Base-by-base conservation (phyloP, 2,113 vertebrate genomes). In the Pithys albifrons region DNA sequence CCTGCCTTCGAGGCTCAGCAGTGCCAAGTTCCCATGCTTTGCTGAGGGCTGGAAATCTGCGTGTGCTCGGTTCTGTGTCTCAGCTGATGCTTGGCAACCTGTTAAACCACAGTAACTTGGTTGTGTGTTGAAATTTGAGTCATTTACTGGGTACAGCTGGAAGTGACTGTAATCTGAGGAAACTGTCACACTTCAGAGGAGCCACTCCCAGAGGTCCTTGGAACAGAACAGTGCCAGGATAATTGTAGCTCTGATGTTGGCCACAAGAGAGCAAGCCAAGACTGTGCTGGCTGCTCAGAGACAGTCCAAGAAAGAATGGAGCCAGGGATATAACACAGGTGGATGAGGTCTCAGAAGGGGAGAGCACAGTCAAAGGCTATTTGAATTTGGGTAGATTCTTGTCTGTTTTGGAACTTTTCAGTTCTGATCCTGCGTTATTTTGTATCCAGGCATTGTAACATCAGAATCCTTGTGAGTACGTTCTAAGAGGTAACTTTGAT, bases 181-280 rank as follows among this genome's bases (percentile, higher is more conserved):
- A 65, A 82, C 10, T 28, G 20, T 29, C 14, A 2, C 24, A 19
- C 49, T 72, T 45, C 23, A 61, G 58, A 59, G 37, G 29, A 67
- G 4, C 19, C 4, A 3, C 10, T 49, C 16, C 4, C 46, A 31
- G 70, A 54, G 46, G 25, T 20, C 19, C 17, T 31, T 25, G 45
- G 11, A 69, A 48, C 4, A 31, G 8, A 57, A 5, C 14, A 24
- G 37, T 19, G 8, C 2, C 27, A 25, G 59, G 28, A 10, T 7
- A 27, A 14, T 22, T 96, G 95, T 51, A 95, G 69, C 69, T 95
- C 90, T 78, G 4, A 29, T 8, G 39, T 39, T 95, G 93, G 72
- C 95, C 93, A 95, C 93, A 92, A 95, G 96, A 88, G 93, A 91
- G 95, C 95, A 92, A 95, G 48, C 90, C 0, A 23, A 57, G 91